Evolutionary conservation across 2,888 invertebrate genomes (phyloP).

Genomic region (Drosophila maculinotata): DNA sequence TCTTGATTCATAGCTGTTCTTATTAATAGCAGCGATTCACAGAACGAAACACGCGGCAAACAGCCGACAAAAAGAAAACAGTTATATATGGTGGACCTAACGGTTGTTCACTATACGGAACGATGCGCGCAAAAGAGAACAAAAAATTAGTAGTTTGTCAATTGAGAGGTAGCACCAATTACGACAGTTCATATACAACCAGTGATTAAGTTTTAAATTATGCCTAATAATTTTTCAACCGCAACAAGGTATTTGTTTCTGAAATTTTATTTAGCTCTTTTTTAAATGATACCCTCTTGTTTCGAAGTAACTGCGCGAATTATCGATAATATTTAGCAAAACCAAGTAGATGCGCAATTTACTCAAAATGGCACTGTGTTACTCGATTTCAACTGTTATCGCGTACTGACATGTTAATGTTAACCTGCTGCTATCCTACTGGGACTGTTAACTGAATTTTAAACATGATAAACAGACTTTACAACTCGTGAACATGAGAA

Average conservation of each 20-base stretch:
- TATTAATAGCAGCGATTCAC: not conserved
- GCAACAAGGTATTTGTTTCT: not conserved
- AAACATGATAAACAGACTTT: no score
- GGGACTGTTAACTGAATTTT: not conserved
- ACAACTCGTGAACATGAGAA: conserved; percentile 13
- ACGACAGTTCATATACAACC: no score
- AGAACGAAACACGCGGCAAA: conserved; percentile 5
- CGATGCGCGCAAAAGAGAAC: not conserved
- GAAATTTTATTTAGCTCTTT: not conserved
- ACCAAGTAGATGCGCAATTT: no score
- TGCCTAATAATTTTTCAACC: no score
- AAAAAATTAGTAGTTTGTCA: not conserved
- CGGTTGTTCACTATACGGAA: conserved; percentile 30
- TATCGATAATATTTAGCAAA: no score
- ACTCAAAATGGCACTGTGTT: conserved; percentile 17
- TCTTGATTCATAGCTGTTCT: conserved; percentile 3
- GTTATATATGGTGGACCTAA: conserved; percentile 48
- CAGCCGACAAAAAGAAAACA: not conserved
- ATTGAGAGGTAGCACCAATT: no score
- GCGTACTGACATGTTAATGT: no score
- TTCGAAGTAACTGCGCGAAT: no score
- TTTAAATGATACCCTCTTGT: conserved; percentile 4
- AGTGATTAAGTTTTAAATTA: no score
- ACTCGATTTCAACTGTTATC: not conserved
- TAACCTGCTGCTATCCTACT: not conserved